These are phyloP conservation scores for Phalacrocorax aristotelis DNA, from an alignment of 2,113 vertebrate genomes.

Conservation along the genomic window DNA sequence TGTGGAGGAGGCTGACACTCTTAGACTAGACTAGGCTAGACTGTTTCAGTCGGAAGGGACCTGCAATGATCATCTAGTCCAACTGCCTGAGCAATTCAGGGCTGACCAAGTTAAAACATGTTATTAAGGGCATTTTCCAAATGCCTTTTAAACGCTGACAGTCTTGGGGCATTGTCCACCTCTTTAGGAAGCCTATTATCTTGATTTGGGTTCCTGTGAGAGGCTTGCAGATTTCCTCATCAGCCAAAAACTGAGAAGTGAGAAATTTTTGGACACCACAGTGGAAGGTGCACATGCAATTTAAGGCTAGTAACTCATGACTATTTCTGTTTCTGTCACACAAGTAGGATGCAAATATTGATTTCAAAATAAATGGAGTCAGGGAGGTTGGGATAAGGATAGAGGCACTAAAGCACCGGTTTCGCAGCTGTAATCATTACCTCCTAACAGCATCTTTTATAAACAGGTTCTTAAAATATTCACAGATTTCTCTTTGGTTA, in stretches of 20 bases:
- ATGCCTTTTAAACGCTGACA: not conserved
- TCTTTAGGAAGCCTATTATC: not conserved
- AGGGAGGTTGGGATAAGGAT: not conserved
- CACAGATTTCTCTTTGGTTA: not conserved
- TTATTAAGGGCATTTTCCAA: not conserved
- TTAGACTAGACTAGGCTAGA: not conserved
- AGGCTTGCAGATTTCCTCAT: not conserved
- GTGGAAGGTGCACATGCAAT: not conserved
- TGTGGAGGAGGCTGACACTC: not conserved
- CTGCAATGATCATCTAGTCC: not conserved
- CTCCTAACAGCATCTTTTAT: not conserved
- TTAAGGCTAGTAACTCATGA: not conserved
- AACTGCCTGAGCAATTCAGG: not conserved
- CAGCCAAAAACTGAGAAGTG: not conserved
- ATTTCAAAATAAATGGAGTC: not conserved
- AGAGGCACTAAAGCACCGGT: not conserved
- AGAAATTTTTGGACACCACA: not conserved
- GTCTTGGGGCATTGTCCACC: accelerated
- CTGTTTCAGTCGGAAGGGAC: not conserved
- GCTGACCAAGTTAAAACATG: not conserved
- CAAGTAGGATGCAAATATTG: not conserved
- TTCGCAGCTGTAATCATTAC: not conserved
- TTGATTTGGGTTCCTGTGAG: not conserved
- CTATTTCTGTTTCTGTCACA: not conserved
- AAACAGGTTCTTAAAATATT: slow-evolving; percentile 15